Evolutionary conservation across 1,140 invertebrate genomes (phyloP), one percentile per base, ranked within the genome.

Genomic region (Ladona fulva): DNA sequence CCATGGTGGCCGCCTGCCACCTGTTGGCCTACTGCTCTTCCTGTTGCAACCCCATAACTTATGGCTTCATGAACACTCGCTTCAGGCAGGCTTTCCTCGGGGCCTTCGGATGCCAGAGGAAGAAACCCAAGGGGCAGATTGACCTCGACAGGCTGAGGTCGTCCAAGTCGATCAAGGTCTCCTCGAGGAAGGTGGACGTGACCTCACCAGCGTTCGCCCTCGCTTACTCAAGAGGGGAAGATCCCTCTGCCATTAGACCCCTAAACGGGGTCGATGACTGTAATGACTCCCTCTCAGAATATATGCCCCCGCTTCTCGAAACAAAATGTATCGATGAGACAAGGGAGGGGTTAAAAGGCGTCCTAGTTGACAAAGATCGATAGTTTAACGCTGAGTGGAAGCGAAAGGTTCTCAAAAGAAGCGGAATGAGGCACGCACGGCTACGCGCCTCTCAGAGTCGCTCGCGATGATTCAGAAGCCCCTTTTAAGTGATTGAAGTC

Each of bases 1-100:
- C 84, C 66, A 88, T 84, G 25, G 89, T 91, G 75, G 84, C 83
- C 78, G 86, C 84, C 80, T 87, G 92, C 78, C 91, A 91, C 66
- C 84, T 93, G 16, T 83, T 93, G 75, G 89, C 91, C 8, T 93
- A 92, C 80, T 84, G 87, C 1, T 91, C 90, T 0, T 90, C 89
- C 24, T 93, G 91, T 82, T 91, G 90, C 80, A 93, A 93, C 83
- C 92, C 92, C 6, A 91, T 93, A 79, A 93, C 92, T 0, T 93
- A 93, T 83, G 92, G 91, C 83, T 93, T 93, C 84, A 90, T 93
- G 90, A 92, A 92, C 83, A 86, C 86, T 22, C 89, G 89, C 78
- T 93, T 93, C 83, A 83, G 92, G 14, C 87, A 89, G 79, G 87
- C 88, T 11, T 92, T 92, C 80, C 80, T 88, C 10, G 84, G 87